Conservation (phyloP, 2,113 vertebrate species). For the Saccopteryx bilineata region DNA sequence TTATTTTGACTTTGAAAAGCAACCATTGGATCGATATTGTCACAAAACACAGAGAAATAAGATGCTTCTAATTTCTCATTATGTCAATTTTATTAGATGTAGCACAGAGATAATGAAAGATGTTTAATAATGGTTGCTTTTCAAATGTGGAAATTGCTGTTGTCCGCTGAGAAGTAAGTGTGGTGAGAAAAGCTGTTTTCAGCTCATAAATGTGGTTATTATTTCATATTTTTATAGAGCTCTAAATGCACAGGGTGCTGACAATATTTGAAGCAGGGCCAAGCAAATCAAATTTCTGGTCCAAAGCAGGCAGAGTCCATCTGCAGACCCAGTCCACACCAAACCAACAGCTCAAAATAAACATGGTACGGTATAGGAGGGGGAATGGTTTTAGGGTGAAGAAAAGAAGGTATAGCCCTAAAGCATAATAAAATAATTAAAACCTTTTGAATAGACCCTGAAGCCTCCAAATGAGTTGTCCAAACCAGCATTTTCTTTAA, state of each 20-base stretch:
- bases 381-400: constrained; percentile 18
- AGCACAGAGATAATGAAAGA: constrained; percentile 27
- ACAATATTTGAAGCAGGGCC: constrained; percentile 76
- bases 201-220: constrained; percentile 78
- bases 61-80: not conserved
- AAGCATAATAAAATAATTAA: constrained; percentile 45
- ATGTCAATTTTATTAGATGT: not conserved
- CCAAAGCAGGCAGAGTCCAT: constrained; percentile 57
- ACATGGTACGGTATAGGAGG: not conserved
- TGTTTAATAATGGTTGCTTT: constrained; percentile 3
- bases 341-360: constrained; percentile 61
- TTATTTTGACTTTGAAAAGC: constrained; percentile 37
- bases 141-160: constrained; percentile 56
- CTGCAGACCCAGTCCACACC: not conserved
- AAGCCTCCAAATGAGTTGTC: constrained; percentile 26
- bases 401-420: constrained; percentile 26
- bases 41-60: constrained; percentile 2
- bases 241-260: constrained; percentile 71
- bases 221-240: constrained; percentile 78
- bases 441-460: not conserved
- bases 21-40: not conserved
- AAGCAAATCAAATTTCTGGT: constrained; percentile 67
- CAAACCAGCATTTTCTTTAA: constrained; percentile 56
- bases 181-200: constrained; percentile 75
- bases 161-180: constrained; percentile 63